Evolutionary conservation across 2,797 vertebrate species (phyloP).

Genomic region (Falco cherrug): DNA sequence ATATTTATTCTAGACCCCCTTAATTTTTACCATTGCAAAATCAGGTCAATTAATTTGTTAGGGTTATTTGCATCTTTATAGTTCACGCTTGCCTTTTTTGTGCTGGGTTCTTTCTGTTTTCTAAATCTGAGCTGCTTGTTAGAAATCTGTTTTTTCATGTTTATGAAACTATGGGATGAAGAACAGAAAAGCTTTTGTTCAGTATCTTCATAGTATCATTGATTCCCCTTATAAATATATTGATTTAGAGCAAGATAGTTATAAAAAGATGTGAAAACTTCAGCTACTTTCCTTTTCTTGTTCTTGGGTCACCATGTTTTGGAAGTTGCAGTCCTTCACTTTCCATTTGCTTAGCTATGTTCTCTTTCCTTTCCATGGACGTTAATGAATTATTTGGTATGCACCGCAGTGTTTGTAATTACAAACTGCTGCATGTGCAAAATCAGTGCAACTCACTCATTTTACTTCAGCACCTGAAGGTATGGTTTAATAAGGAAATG

Average conservation of each 20-base stretch:
- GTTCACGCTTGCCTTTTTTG: background rate
- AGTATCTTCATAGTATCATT: background rate
- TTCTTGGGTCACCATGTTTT: background rate
- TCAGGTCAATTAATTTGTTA: background rate
- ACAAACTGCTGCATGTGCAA: conserved; percentile 33
- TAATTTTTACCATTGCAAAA: background rate
- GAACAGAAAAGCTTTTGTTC: background rate
- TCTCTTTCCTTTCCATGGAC: background rate
- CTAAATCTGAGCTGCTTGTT: background rate
- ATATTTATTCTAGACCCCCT: background rate
- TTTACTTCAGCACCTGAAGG: conserved; percentile 55
- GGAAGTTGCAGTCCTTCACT: background rate
- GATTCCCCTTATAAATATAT: background rate
- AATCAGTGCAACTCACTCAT: background rate
- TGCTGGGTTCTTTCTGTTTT: background rate
- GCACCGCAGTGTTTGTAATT: background rate
- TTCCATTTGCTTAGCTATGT: background rate
- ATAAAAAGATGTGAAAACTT: background rate
- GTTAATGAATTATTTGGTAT: background rate
- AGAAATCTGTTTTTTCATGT: background rate
- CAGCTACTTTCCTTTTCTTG: background rate
- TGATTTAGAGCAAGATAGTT: background rate
- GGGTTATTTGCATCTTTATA: background rate
- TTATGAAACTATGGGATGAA: background rate
- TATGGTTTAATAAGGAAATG: conserved; percentile 54